These are phyloP conservation scores for Euplexia lucipara DNA, from an alignment of 2,888 invertebrate species.

Conservation along the genomic window DNA sequence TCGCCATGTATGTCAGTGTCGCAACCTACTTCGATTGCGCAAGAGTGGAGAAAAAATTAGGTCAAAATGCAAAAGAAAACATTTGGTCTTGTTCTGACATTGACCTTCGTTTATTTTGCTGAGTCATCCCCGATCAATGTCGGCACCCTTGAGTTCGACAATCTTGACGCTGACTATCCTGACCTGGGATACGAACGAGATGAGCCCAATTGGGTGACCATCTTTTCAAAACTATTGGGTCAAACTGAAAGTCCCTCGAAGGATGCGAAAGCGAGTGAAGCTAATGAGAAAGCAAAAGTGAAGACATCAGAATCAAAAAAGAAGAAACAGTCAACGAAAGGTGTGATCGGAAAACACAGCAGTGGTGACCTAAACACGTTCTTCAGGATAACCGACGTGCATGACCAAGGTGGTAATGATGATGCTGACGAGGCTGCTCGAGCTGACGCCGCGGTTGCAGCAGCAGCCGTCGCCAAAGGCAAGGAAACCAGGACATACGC, in stretches of 20 bases:
- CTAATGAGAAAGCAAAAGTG: slow-evolving; percentile 68
- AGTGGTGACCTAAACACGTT: slow-evolving; percentile 79
- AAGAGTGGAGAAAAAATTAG: slow-evolving; percentile 77
- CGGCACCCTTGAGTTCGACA: slow-evolving; percentile 77
- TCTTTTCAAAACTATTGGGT: slow-evolving; percentile 74
- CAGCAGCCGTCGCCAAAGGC: slow-evolving; percentile 82
- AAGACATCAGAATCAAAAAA: slow-evolving; percentile 77
- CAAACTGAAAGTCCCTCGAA: slow-evolving; percentile 62
- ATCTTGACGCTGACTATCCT: slow-evolving; percentile 78
- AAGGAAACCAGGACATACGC: slow-evolving; percentile 87
- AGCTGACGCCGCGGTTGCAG: slow-evolving; percentile 80
- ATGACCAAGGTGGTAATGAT: slow-evolving; percentile 78
- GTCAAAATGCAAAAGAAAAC: slow-evolving; percentile 78
- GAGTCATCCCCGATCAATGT: slow-evolving; percentile 77
- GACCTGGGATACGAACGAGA: slow-evolving; percentile 80
- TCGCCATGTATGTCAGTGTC: slow-evolving; percentile 90
- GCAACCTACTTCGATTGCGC: slow-evolving; percentile 86
- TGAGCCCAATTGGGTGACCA: slow-evolving; percentile 76
- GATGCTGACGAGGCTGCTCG: slow-evolving; percentile 83
- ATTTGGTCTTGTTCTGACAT: slow-evolving; percentile 74
- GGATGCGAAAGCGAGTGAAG: slow-evolving; percentile 23
- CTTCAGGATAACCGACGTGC: slow-evolving; percentile 74
- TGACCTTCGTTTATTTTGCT: slow-evolving; percentile 75
- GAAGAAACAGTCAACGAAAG: slow-evolving; percentile 75
- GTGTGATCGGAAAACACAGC: slow-evolving; percentile 74